Percentiles rank a stretch among this genome's conserved stretches.
These are phyloP conservation scores for Polypterus senegalus DNA, from an alignment of 2,113 vertebrate genomes.

Conservation along the genomic window DNA sequence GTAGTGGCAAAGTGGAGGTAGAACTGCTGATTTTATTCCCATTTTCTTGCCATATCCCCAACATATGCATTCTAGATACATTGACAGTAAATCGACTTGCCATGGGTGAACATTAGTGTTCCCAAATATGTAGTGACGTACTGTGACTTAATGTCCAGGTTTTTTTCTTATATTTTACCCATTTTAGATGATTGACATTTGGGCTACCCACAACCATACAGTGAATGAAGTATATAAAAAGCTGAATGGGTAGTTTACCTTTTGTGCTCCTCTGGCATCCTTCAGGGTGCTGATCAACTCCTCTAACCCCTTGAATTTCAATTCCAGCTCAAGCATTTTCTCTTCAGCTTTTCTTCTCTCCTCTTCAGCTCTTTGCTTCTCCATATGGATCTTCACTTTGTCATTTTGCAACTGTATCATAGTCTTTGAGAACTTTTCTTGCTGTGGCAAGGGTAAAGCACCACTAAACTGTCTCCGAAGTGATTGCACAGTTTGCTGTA, in stretches of 20 bases:
- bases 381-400: constrained; percentile 58
- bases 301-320: constrained; percentile 66
- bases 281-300: constrained; percentile 76
- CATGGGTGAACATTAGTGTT: no score
- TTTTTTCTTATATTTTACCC: no score
- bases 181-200: no score
- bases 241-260: constrained; percentile 46
- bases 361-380: constrained; percentile 57
- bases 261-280: constrained; percentile 81
- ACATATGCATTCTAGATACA: no score
- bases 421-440: constrained; percentile 79
- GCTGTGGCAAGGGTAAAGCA: constrained; percentile 78
- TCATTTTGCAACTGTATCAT: constrained; percentile 79
- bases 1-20: no score
- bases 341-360: constrained; percentile 59
- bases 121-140: no score
- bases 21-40: no score
- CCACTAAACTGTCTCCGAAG: constrained; percentile 79
- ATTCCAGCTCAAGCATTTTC: constrained; percentile 61
- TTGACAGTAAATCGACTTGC: no score
- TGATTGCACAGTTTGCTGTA: constrained; percentile 76
- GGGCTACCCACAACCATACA: no score
- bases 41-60: no score
- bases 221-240: no score
- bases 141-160: no score